Percentiles rank a stretch among this genome's conserved stretches.
phyloP scores from a whole-genome alignment of 2,797 vertebrate genomes.

The Lycodopsis pacificus region DNA sequence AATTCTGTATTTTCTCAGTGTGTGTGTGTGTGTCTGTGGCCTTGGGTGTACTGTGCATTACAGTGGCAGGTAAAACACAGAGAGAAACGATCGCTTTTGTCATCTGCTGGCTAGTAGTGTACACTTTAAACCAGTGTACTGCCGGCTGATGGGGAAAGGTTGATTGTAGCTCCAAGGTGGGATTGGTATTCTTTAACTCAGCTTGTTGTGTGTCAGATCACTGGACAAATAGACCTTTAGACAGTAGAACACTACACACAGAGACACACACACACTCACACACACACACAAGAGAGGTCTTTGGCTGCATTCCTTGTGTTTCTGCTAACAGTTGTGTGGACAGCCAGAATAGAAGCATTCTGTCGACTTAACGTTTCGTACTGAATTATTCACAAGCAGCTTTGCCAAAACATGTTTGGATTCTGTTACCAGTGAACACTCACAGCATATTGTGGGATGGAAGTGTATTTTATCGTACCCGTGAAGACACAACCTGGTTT shows the following conservation, averaged over 20 bases:
- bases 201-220: constrained; percentile 63
- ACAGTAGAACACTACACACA: constrained; percentile 17
- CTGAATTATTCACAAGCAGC: constrained; percentile 67
- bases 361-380: constrained; percentile 52
- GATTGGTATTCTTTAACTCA: constrained; percentile 72
- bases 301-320: constrained; percentile 43
- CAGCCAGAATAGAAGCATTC: constrained; percentile 40
- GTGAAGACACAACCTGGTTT: constrained; percentile 6
- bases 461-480: constrained; percentile 37
- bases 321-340: constrained; percentile 50
- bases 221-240: constrained; percentile 55
- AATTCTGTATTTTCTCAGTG: constrained; percentile 37
- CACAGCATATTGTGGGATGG: constrained; percentile 43
- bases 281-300: not conserved
- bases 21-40: constrained; percentile 27
- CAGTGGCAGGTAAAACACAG: constrained; percentile 32
- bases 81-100: constrained; percentile 49
- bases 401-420: constrained; percentile 59
- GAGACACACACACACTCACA: not conserved
- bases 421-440: constrained; percentile 41
- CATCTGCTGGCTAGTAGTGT: constrained; percentile 40
- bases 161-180: constrained; percentile 71
- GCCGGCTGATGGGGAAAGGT: constrained; percentile 68
- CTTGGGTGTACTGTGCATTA: constrained; percentile 30
- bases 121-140: constrained; percentile 43